Percentiles rank a stretch among this genome's conserved stretches.
These are phyloP conservation scores for Hypena proboscidalis DNA, from an alignment of 2,888 invertebrate species.

Conservation along the genomic window DNA sequence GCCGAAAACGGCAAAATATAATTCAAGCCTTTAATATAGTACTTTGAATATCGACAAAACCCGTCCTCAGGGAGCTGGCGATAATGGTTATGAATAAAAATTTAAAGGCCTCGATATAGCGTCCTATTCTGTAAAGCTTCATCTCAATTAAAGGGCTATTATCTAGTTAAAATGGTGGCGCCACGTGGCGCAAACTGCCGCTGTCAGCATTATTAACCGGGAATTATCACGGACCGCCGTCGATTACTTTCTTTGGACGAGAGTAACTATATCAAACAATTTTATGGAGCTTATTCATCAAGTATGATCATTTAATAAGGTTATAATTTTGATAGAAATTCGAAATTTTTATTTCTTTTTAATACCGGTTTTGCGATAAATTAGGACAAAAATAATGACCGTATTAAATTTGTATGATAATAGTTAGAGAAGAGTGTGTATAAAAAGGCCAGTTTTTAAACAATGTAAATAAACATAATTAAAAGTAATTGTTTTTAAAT, in stretches of 20 bases:
- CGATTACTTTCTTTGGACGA: constrained; percentile 46
- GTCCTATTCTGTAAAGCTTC: constrained; percentile 70
- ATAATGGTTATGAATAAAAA: constrained; percentile 73
- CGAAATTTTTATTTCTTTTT: too few species aligned
- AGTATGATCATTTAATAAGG: too few species aligned
- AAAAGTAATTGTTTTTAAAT: too few species aligned
- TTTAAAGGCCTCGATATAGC: constrained; percentile 66
- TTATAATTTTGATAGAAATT: too few species aligned
- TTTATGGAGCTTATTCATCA: constrained; percentile 24
- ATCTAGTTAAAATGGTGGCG: constrained; percentile 66
- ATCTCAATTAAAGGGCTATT: constrained; percentile 79
- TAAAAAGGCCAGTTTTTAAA: too few species aligned
- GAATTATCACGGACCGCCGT: constrained; percentile 50
- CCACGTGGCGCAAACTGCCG: constrained; percentile 62
- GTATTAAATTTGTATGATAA: too few species aligned
- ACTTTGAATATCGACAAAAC: constrained; percentile 40
- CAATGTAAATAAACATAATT: too few species aligned
- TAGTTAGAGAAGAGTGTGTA: too few species aligned
- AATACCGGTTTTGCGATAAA: too few species aligned
- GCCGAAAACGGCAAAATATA: background rate
- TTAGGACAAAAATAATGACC: too few species aligned
- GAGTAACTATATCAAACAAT: constrained; percentile 40
- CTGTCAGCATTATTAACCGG: constrained; percentile 61
- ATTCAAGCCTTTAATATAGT: constrained; percentile 26
- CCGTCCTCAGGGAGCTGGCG: constrained; percentile 45